Evolutionary conservation across 1,140 invertebrate species (phyloP).

Genomic region (Conus ventricosus): DNA sequence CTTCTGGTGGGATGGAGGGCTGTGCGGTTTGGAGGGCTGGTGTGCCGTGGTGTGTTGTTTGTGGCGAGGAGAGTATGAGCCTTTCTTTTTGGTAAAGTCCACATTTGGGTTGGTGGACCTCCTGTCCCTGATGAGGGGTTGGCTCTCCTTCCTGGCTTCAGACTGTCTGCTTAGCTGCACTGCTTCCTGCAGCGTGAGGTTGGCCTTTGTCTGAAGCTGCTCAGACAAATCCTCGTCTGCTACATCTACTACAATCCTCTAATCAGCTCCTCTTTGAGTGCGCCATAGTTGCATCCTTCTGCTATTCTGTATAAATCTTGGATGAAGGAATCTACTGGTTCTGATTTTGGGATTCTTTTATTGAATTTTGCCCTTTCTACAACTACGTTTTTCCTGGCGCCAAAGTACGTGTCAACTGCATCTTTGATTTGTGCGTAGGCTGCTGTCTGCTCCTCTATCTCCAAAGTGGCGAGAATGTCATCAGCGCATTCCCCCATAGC

Average conservation of each 20-base stretch:
- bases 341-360: background rate
- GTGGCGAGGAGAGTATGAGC: too few species aligned
- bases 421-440: background rate
- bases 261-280: constrained; percentile 8
- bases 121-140: background rate
- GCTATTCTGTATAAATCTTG: constrained; percentile 8
- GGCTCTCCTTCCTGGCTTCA: too few species aligned
- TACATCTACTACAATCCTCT: background rate
- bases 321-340: background rate
- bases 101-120: too few species aligned
- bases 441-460: background rate
- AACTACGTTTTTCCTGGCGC: background rate
- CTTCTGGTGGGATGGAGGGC: too few species aligned
- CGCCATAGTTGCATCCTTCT: background rate
- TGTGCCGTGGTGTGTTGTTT: too few species aligned
- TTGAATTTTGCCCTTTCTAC: background rate
- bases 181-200: too few species aligned
- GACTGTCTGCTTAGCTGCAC: too few species aligned
- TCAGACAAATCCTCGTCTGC: too few species aligned
- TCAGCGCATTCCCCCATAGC: background rate
- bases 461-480: background rate
- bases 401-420: background rate
- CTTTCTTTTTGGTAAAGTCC: too few species aligned
- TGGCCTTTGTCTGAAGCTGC: too few species aligned
- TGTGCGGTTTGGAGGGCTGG: too few species aligned